Conservation (phyloP, 2,888 invertebrate genomes). For the Thymelicus lineola region DNA sequence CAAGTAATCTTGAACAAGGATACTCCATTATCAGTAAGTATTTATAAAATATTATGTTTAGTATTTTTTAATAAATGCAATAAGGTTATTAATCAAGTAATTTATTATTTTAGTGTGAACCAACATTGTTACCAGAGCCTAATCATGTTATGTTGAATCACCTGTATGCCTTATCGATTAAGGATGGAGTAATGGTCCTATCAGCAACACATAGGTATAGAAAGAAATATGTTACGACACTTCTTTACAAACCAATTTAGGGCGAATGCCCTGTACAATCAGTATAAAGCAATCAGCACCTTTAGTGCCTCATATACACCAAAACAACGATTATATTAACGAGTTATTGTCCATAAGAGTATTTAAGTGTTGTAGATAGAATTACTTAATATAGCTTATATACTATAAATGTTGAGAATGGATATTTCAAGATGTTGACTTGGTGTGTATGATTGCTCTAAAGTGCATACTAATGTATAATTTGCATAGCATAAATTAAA, state of each 20-base stretch:
- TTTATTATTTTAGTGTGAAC: constrained; percentile 93
- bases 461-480: constrained; percentile 16
- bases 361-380: constrained; percentile 12
- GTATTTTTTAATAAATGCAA: background rate
- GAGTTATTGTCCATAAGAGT: constrained; percentile 2
- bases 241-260: constrained; percentile 99
- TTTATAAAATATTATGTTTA: constrained; percentile 3
- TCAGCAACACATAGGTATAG: constrained; percentile 99
- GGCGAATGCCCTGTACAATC: constrained; percentile 11
- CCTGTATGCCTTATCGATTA: constrained; percentile 99
- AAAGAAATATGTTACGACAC: constrained; percentile 99
- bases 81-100: constrained; percentile 7
- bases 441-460: constrained; percentile 13
- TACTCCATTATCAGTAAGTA: constrained; percentile 95
- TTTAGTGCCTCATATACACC: constrained; percentile 15
- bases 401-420: background rate
- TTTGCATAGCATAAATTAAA: constrained; percentile 31
- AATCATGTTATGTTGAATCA: constrained; percentile 99
- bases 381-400: background rate
- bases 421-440: background rate
- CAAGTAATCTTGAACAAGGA: constrained; percentile 99
- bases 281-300: constrained; percentile 15
- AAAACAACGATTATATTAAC: background rate
- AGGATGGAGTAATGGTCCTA: constrained; percentile 99
- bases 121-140: constrained; percentile 99